Evolutionary conservation across 2,888 invertebrate species (phyloP).

Genomic region (Andrena bicolor): DNA sequence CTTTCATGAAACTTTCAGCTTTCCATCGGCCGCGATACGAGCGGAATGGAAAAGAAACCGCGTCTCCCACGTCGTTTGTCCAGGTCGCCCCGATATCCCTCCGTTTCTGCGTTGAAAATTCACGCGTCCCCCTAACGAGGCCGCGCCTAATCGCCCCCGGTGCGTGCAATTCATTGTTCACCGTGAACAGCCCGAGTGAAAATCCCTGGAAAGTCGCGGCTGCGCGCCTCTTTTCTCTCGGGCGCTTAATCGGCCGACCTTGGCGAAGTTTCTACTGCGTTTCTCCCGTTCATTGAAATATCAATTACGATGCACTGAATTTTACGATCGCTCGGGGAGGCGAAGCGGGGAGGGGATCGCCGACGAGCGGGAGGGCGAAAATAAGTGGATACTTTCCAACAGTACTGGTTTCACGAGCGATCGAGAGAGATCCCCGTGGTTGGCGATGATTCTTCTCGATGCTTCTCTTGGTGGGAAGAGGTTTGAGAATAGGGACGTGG

Average conservation of each 20-base stretch:
- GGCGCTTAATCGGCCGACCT: conserved; percentile 24
- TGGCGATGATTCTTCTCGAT: no score
- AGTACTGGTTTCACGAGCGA: no score
- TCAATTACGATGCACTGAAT: conserved; percentile 11
- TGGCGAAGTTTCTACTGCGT: conserved; percentile 39
- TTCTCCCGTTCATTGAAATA: conserved; percentile 30
- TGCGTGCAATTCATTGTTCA: conserved; percentile 31
- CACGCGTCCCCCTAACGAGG: conserved; percentile 38
- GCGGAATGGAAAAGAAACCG: conserved; percentile 71
- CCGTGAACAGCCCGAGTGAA: conserved; percentile 42
- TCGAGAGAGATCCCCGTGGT: no score
- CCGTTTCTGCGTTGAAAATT: conserved; percentile 17
- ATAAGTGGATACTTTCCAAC: neutral
- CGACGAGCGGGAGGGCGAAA: neutral
- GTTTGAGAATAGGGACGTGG: no score
- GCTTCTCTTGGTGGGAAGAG: no score
- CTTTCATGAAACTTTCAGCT: conserved; percentile 84
- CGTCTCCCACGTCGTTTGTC: conserved; percentile 72
- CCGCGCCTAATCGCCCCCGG: conserved; percentile 52
- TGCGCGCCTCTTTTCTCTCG: conserved; percentile 3
- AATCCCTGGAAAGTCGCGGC: conserved; percentile 52
- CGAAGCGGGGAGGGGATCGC: neutral
- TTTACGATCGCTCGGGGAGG: neutral
- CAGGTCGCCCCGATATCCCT: neutral
- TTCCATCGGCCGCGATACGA: conserved; percentile 79